Evolutionary conservation across 2,113 vertebrate species (phyloP).

Genomic region (Hipposideros armiger): DNA sequence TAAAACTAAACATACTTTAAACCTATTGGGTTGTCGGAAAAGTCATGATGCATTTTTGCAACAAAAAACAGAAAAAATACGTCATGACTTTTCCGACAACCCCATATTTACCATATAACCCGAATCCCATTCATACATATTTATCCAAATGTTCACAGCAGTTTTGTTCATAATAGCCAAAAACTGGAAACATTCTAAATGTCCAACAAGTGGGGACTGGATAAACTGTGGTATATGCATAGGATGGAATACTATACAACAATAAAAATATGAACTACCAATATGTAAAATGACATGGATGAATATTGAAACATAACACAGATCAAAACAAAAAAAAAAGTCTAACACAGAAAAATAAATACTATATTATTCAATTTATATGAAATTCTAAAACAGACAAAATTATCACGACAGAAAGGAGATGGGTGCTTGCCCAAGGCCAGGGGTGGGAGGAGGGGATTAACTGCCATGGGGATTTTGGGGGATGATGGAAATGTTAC

Average conservation of each 20-base stretch:
- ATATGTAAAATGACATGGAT: neutral
- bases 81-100: too few species aligned
- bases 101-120: neutral
- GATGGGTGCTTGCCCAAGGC: neutral
- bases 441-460: neutral
- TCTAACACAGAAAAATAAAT: neutral
- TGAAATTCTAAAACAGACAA: conserved; percentile 30
- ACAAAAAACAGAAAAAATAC: too few species aligned
- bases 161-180: neutral
- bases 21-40: neutral
- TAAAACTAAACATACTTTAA: neutral
- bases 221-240: neutral
- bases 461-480: neutral
- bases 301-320: neutral
- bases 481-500: neutral
- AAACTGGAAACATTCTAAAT: neutral
- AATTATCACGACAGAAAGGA: neutral
- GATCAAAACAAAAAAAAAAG: neutral
- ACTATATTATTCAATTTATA: neutral
- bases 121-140: neutral
- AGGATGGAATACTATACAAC: neutral
- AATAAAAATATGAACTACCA: neutral
- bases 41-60: too few species aligned
- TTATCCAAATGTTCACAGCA: conserved; percentile 1
- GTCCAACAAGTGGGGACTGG: neutral